These are phyloP conservation scores for Drosophila fulvimacula DNA, from an alignment of 2,888 invertebrate species.

Conservation along the genomic window DNA sequence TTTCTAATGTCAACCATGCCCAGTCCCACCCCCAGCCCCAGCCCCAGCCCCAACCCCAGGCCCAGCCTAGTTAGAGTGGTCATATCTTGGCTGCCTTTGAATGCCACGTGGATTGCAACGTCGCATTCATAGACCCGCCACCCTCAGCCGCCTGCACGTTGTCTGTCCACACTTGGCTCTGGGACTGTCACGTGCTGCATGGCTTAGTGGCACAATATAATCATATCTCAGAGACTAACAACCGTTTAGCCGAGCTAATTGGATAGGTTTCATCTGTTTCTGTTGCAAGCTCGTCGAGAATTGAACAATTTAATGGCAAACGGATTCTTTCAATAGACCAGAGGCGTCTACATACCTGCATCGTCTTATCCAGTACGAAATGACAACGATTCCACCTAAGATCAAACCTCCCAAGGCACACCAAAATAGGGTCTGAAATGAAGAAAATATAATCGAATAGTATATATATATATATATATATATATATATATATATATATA, in stretches of 20 bases:
- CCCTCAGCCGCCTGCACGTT: conserved; percentile 40
- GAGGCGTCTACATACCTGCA: conserved; percentile 83
- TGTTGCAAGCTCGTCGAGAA: conserved; percentile 9
- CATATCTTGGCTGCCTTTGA: conserved; percentile 30
- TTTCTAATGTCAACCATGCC: conserved; percentile 50
- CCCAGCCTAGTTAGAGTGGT: conserved; percentile 2
- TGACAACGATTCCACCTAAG: conserved; percentile 84
- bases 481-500: too few species aligned
- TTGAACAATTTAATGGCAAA: conserved; percentile 8
- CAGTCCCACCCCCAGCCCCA: too few species aligned
- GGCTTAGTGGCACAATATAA: conserved; percentile 62
- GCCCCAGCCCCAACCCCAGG: neutral
- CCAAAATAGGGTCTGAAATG: conserved; percentile 84
- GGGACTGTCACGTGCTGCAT: conserved; percentile 63
- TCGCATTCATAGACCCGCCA: conserved; percentile 25
- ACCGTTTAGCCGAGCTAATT: conserved; percentile 36
- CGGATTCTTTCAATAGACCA: neutral
- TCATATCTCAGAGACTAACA: conserved; percentile 24
- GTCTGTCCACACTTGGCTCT: conserved; percentile 31
- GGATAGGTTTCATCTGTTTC: conserved; percentile 20
- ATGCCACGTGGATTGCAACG: conserved; percentile 24
- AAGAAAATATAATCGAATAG: neutral
- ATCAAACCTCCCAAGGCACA: conserved; percentile 84
- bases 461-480: too few species aligned
- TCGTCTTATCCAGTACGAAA: conserved; percentile 85